Base-by-base conservation (phyloP, 1,140 invertebrate species). In the Polypedilum vanderplanki region DNA sequence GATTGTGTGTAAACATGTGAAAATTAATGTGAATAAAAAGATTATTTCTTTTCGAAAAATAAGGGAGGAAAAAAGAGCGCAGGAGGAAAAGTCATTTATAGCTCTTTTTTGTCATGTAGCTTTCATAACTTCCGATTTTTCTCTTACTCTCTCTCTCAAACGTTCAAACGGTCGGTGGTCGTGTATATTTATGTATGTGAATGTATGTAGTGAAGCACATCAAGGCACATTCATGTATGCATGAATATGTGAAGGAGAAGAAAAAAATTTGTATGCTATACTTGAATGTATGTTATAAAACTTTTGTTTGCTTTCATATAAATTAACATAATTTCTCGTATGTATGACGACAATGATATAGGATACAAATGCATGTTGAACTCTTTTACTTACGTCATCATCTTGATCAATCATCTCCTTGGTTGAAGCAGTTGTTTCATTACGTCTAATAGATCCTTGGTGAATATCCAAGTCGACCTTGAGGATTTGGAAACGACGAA, bases 391-490 rank as follows among this genome's bases (percentile, higher is more conserved):
- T 83, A 94, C 92, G 84, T 95, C 93, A 78, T 93, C 91, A 80
- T 94, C 93, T 40, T 87, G 89, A 77, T 87, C 86, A 85, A 95
- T 94, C 93, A 95, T 95, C 83, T 93, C 92, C 82, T 93, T 93
- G n/a, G 93, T 95, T 1, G 93, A 95, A 12, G 93, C 92, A 0
- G 93, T 94, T 10, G 93, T 95, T 79, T 95, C 93, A 77, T 94
- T 94, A 76, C 93, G 87, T 77, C 92, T 86, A 80, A 95, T 95
- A 76, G 92, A 93, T 22, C 92, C 92, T 84, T 94, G 91, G 81
- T 94, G 92, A 79, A 94, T 94, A 80, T 93, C 90, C 77, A 93
- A 86, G 79, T 95, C 92, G 75, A 93, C 86, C 77, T 93, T 89
- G 57, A 93, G 85, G 79, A 90, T 93, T 81, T 94, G 92, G 87